A percentile compares a stretch with the other conserved stretches of the same genome.
phyloP scores from a whole-genome alignment of 2,888 invertebrate species.

The Chrysodeixis includens region DNA sequence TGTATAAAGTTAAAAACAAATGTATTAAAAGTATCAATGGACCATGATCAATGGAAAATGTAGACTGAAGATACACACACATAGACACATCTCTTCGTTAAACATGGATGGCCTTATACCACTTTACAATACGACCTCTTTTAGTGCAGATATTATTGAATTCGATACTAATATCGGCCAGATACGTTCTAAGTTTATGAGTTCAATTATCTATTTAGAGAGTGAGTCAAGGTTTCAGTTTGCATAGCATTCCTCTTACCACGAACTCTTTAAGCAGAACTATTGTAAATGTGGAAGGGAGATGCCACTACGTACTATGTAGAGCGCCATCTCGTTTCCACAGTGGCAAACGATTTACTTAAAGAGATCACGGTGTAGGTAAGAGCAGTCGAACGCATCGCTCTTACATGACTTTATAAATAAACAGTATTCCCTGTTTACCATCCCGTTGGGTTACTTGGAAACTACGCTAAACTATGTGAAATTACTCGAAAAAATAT shows the following conservation, averaged over 20 bases:
- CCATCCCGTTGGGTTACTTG: constrained; percentile 24
- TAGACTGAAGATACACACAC: too few relatives aligned
- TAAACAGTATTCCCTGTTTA: constrained; percentile 55
- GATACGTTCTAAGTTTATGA: constrained; percentile 58
- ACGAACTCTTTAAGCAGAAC: too few relatives aligned
- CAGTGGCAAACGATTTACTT: too few relatives aligned
- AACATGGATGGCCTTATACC: background rate
- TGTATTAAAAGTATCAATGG: too few relatives aligned
- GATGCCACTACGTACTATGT: too few relatives aligned
- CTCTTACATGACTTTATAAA: constrained; percentile 56
- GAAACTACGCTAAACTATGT: constrained; percentile 36
- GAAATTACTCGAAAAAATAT: constrained; percentile 11
- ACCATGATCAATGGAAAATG: too few relatives aligned
- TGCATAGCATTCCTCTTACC: constrained; percentile 36
- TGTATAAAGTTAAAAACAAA: too few relatives aligned
- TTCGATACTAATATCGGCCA: constrained; percentile 50
- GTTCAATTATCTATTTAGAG: constrained; percentile 74
- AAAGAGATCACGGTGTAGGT: too few relatives aligned
- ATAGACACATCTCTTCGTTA: background rate
- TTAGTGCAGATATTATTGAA: constrained; percentile 40
- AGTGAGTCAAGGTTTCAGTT: constrained; percentile 74
- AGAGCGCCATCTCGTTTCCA: too few relatives aligned
- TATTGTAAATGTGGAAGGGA: too few relatives aligned
- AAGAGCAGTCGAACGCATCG: constrained; percentile 53
- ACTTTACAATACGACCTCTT: background rate